Percentiles rank a stretch among this genome's conserved stretches.
Conservation (phyloP, 1,140 invertebrate genomes). For the Cydia pomonella region DNA sequence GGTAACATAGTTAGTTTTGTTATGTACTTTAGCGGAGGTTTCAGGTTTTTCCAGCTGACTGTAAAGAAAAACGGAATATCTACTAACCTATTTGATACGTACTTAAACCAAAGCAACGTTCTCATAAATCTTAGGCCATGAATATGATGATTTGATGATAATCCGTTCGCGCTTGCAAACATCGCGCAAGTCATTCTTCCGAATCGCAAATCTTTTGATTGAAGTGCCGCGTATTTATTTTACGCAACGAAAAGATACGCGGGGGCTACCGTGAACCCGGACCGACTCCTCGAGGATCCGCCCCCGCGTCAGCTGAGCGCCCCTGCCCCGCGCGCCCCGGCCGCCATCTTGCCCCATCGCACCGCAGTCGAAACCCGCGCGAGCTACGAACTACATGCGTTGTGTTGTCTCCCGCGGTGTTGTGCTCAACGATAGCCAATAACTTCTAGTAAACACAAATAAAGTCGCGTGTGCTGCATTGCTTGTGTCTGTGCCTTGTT, state of each 20-base stretch:
- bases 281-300: not conserved
- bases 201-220: conserved; percentile 5
- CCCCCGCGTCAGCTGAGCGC: conserved; percentile 12
- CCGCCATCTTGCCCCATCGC: not conserved
- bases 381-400: not conserved
- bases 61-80: too few relatives aligned
- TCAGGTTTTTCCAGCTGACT: too few relatives aligned
- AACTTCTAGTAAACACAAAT: not conserved
- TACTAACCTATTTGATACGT: too few relatives aligned
- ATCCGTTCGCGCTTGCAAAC: not conserved
- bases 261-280: not conserved
- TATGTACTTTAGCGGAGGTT: too few relatives aligned
- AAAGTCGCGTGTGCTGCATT: not conserved
- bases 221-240: not conserved
- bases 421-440: not conserved
- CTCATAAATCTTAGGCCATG: not conserved
- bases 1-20: too few relatives aligned
- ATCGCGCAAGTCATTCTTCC: not conserved
- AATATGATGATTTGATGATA: not conserved
- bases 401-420: not conserved
- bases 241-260: not conserved
- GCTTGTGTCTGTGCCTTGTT: not conserved
- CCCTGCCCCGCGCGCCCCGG: not conserved
- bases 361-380: conserved; percentile 13
- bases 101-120: too few relatives aligned